Evolutionary conservation across 2,888 invertebrate genomes (phyloP), one percentile per base, ranked within the genome.

Genomic region (Apamea crenata): DNA sequence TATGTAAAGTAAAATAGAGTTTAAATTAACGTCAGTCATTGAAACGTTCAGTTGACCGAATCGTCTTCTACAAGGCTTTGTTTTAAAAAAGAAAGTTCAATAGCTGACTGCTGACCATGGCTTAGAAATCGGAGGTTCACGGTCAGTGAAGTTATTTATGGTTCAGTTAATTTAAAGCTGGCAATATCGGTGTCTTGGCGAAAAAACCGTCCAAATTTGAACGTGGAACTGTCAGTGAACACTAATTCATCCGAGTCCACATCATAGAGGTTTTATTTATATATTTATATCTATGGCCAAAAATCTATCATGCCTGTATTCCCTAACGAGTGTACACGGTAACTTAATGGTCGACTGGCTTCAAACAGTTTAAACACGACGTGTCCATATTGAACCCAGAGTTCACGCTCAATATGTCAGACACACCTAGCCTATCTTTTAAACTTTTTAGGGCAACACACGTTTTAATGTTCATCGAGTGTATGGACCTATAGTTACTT

Each of bases 401-500:
- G 78, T 84, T 87, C 70, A 86, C 86, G 86, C 87, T 87, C 78
- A 87, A 87, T 85, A 87, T 85, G 77, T 73, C 82, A 84, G 83
- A 84, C 73, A 80, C 87, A 73, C 77, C 79, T 84, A 83, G 71
- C 77, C 79, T 84, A 83, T 70, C 76, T 78, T 80, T 79, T 63
- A 56, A 80, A 72, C 53, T 47, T 82, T 86, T 87, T 81, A 50
- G 82, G 74, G 78, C 72, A 79, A 36, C 73, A 74, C 56, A 69
- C 65, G 61, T 61, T 78, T 78, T 65, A 78, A 80, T 77, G 77
- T 70, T 78, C 78, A 71, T 32, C 36, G 70, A 61, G 29, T 75
- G 73, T 78, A 67, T 63, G 67, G 70, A 44, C 2, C 44, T 76
- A 56, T 47, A 69, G 44, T 44, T n/a, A 53, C n/a, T 32, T 73